A percentile compares a stretch with the other conserved stretches of the same genome.
These are phyloP conservation scores for Invenusta paracnida DNA, from an alignment of 2,888 invertebrate species.

Conservation along the genomic window DNA sequence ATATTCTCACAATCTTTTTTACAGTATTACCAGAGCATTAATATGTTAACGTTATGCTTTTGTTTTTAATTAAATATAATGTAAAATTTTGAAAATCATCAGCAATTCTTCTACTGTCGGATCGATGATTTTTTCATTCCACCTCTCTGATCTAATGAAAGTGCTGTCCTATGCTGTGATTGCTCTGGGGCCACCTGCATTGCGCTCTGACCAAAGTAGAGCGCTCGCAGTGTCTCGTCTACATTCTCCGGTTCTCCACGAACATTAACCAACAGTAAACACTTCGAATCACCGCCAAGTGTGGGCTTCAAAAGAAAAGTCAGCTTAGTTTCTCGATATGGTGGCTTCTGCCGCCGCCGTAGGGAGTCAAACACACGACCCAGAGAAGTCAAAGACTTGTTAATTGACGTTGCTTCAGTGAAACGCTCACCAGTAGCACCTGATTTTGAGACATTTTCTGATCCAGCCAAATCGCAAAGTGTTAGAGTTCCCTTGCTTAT, in stretches of 20 bases:
- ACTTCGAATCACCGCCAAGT: slow-evolving; percentile 41
- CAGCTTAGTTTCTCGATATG: slow-evolving; percentile 38
- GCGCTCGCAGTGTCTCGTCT: slow-evolving; percentile 37
- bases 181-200: slow-evolving; percentile 39
- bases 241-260: slow-evolving; percentile 37
- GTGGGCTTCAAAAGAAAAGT: slow-evolving; percentile 41
- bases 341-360: slow-evolving; percentile 40
- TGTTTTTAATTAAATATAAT: no score
- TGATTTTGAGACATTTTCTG: slow-evolving; percentile 40
- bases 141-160: not conserved
- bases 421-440: slow-evolving; percentile 43
- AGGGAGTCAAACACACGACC: slow-evolving; percentile 40
- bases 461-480: slow-evolving; percentile 41
- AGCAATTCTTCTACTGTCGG: no score
- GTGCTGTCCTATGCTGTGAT: slow-evolving; percentile 30
- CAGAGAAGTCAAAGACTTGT: slow-evolving; percentile 34
- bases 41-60: no score
- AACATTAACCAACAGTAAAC: slow-evolving; percentile 39
- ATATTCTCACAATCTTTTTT: no score
- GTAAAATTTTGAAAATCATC: no score
- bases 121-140: no score
- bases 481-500: slow-evolving; percentile 41
- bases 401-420: slow-evolving; percentile 37
- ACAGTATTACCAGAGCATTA: no score
- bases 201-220: slow-evolving; percentile 41